Base-by-base conservation (phyloP, 2,888 invertebrate species). In the Heliconius hortense region DNA sequence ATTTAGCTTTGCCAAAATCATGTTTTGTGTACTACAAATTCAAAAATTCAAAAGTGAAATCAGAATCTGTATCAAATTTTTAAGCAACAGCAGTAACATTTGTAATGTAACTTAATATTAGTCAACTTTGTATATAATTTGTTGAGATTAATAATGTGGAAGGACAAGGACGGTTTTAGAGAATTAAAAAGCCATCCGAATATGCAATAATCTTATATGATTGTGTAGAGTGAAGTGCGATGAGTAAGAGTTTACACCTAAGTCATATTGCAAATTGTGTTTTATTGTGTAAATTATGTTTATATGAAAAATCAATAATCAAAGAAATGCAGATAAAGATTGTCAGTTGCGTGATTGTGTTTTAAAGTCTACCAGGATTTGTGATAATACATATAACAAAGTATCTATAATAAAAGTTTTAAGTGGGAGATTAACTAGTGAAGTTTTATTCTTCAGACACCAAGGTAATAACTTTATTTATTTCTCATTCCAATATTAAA, bases 341-440 rank as follows among this genome's bases (percentile, higher is more conserved):
- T 94, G 94, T 94, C 93, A 92, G 93, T 95, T 94, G 95, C 90
- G 95, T 95, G 95, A 95, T 95, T 95, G 95, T 94, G 94, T 94
- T 93, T 95, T 95, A 95, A 95, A 95, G 95, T 95, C 95, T 95
- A 95, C 95, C 95, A 95, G 95, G 95, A 95, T 95, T 95, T 95
- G 95, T 95, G 95, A 95, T 95, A 95, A 95, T 95, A 95, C 95
- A 95, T 95, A 95, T 95, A 95, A 95, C 95, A 95, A 95, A 94
- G 90, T 94, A 93, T 92, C 91, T 93, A 92, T 94, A 94, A 94
- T 94, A 94, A 94, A 94, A 94, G 93, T 93, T 94, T 94, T 93
- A 94, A 94, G 94, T 94, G 94, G 94, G 93, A 94, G 94, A 93
- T 92, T 90, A 92, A 86, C 82, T 84, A 89, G 90, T 91, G 94